Conservation (phyloP, 1,140 invertebrate genomes). For the Drosophila nigrodunni region DNA sequence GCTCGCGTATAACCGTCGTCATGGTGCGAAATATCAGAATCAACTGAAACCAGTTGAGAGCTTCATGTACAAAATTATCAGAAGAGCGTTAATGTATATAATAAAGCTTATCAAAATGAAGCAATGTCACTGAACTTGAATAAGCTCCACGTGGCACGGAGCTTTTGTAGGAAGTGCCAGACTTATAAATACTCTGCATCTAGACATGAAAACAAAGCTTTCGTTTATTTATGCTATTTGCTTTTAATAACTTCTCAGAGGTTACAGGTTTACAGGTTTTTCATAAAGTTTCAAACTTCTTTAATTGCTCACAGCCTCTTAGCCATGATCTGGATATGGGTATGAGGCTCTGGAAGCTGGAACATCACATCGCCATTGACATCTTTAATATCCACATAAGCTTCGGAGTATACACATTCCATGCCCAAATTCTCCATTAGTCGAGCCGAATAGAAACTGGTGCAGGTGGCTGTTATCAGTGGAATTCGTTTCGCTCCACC, state of each 20-base stretch:
- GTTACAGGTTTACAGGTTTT: too few relatives aligned
- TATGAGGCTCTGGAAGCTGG: slow-evolving; percentile 1
- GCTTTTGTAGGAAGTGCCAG: too few relatives aligned
- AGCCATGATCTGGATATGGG: slow-evolving; percentile 20
- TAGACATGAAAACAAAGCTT: too few relatives aligned
- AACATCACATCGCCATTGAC: slow-evolving; percentile 48
- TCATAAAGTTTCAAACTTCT: too few relatives aligned
- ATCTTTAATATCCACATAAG: slow-evolving; percentile 58
- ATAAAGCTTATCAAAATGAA: background rate
- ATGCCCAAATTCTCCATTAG: slow-evolving; percentile 48
- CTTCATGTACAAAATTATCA: background rate
- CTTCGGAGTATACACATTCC: slow-evolving; percentile 38
- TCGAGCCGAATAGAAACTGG: slow-evolving; percentile 48
- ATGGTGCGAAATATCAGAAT: slow-evolving; percentile 2
- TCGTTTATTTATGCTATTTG: too few relatives aligned
- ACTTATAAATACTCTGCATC: too few relatives aligned
- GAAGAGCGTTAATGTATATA: background rate
- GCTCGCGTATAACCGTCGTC: slow-evolving; percentile 31
- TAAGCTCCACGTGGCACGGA: background rate
- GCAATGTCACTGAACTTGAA: background rate
- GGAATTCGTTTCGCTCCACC: slow-evolving; percentile 49
- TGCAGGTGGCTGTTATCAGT: slow-evolving; percentile 43
- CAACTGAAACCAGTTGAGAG: background rate
- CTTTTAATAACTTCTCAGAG: too few relatives aligned
- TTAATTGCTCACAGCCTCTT: too few relatives aligned